Evolutionary conservation across 1,140 invertebrate species (phyloP).

Genomic region (Trachymyrmex septentrionalis): DNA sequence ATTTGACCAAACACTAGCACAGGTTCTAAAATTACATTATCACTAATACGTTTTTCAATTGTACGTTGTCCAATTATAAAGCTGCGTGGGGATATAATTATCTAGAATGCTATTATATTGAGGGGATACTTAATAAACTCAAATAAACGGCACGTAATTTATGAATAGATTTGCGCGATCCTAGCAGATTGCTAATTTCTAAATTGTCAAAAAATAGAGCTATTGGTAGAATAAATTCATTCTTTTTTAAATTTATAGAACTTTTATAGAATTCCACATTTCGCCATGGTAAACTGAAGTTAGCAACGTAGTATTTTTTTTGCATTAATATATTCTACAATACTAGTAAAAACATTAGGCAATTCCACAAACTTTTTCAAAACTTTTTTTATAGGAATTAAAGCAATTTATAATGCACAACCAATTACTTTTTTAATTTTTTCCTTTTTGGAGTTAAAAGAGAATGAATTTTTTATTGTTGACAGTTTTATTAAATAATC

Average conservation of each 20-base stretch:
- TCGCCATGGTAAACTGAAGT: too few species aligned
- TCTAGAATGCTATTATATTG: too few species aligned
- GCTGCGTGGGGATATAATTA: not conserved
- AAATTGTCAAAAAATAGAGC: too few species aligned
- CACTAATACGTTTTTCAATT: slow-evolving; percentile 3
- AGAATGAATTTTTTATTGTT: slow-evolving; percentile 1
- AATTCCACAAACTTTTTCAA: not conserved
- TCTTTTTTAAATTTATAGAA: too few species aligned
- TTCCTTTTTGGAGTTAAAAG: not conserved
- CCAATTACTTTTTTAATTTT: slow-evolving; percentile 3
- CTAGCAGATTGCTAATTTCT: too few species aligned
- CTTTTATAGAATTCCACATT: too few species aligned
- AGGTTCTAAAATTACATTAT: slow-evolving; percentile 6
- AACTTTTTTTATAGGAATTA: not conserved
- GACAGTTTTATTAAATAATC: not conserved
- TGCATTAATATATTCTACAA: slow-evolving; percentile 1
- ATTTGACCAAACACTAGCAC: not conserved
- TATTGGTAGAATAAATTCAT: too few species aligned
- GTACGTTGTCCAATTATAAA: slow-evolving; percentile 13
- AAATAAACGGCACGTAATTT: too few species aligned
- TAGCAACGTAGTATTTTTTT: not conserved
- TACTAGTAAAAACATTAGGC: slow-evolving; percentile 17
- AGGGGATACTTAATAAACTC: too few species aligned
- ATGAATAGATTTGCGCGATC: too few species aligned
- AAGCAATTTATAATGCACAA: not conserved